These are phyloP conservation scores for Neomonachus schauinslandi DNA, from an alignment of 2,113 vertebrate genomes.

Conservation along the genomic window DNA sequence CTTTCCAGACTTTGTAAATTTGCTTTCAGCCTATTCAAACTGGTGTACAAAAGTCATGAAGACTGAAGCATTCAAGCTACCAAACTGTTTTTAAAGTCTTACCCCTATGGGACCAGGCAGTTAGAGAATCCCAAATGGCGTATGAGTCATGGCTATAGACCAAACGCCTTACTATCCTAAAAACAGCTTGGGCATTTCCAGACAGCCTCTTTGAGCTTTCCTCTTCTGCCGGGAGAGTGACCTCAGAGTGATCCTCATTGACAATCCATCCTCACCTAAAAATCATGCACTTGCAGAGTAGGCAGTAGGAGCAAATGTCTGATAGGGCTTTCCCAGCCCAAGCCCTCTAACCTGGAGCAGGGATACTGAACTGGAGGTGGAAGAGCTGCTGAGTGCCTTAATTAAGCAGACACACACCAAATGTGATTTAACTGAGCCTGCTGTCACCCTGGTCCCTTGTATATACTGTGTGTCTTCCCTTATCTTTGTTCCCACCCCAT, in stretches of 20 bases:
- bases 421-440: too few relatives aligned
- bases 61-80: neutral
- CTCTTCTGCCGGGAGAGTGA: neutral
- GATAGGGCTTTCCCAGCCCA: neutral
- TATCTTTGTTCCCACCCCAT: accelerated
- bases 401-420: accelerated
- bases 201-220: neutral
- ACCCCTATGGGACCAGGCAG: neutral
- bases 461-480: neutral
- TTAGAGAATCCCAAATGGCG: neutral
- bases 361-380: neutral
- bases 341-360: neutral
- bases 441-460: accelerated
- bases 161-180: neutral
- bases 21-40: neutral
- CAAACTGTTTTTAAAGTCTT: neutral
- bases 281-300: neutral
- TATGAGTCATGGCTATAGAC: neutral
- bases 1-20: neutral
- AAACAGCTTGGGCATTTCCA: neutral
- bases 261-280: neutral
- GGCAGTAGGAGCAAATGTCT: neutral
- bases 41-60: slow-evolving; percentile 31
- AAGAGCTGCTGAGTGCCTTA: neutral
- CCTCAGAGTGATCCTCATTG: neutral